A percentile compares a stretch with the other conserved stretches of the same genome.
Conservation (phyloP, 2,797 vertebrate genomes). For the Heteromormyrus szaboi region DNA sequence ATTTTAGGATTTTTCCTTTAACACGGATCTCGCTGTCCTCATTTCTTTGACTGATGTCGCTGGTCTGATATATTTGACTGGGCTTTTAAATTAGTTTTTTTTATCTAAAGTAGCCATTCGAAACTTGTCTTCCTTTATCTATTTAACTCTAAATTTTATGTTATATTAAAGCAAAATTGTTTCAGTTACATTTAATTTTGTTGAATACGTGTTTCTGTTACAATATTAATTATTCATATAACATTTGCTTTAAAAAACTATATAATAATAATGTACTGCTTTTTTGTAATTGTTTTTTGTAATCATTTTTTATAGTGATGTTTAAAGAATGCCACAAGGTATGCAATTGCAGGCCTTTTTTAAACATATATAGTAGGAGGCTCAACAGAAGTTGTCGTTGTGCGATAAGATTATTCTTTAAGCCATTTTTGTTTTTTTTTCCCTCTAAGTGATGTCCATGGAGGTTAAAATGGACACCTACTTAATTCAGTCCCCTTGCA, state of each 20-base stretch:
- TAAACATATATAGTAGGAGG: background rate
- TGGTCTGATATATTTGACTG: background rate
- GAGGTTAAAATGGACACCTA: constrained; percentile 81
- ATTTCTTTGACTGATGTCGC: background rate
- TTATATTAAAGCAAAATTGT: background rate
- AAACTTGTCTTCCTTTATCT: background rate
- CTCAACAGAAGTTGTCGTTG: constrained; percentile 51
- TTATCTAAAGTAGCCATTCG: background rate
- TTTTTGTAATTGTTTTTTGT: background rate
- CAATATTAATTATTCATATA: background rate
- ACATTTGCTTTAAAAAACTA: background rate
- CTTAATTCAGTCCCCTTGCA: constrained; percentile 76
- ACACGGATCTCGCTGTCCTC: background rate
- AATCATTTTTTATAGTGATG: background rate
- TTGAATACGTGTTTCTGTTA: background rate
- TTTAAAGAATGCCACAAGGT: background rate
- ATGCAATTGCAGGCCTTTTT: background rate
- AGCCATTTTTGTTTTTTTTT: constrained; percentile 66
- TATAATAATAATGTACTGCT: background rate
- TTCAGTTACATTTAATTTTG: background rate
- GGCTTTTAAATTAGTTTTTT: background rate
- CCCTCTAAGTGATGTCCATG: constrained; percentile 75
- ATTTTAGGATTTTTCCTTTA: background rate
- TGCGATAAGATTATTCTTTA: constrained; percentile 66
- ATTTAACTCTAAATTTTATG: background rate